Evolutionary conservation across 2,888 invertebrate species (phyloP), one percentile per base, ranked within the genome.

Genomic region (Acanthacorydalis orientalis): DNA sequence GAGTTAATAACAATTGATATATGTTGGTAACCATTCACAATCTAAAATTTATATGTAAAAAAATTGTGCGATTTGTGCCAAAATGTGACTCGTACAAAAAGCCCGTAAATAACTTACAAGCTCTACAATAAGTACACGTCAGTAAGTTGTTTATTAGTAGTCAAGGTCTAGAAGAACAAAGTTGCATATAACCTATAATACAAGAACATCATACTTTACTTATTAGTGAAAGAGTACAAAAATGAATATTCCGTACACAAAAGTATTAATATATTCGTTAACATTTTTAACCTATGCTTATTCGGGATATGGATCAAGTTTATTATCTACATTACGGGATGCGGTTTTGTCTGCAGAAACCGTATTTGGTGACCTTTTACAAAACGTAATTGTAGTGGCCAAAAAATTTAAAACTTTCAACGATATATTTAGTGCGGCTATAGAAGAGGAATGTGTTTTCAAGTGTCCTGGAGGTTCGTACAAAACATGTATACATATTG

Each of bases 351-450:
- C 83, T 1, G 85, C 85, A 8, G 85, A 87, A 67, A 76, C 77
- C n/a, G 75, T 85, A 38, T 84, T 88, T 60, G 81, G 83, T 10
- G 83, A 86, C 61, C 74, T 84, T 54, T 74, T 86, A 55, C 70
- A 75, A 53, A 85, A 86, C 67, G 73, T 79, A 14, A 76, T 84
- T 50, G 78, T 79, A 15, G 74, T 85, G 7, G 83, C 79, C 8
- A 78, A 76, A 57, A 84, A 79, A 59, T 80, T 89, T 56, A 77
- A 76, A 56, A 78, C 78, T 11, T 71, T 87, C 44, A 82, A 87
- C 57, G 86, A 88, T 56, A 77, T 88, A 6, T 81, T 89, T 56
- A 83, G 87, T 65, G 84, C 85, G 3, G 87, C 88, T 12, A 81
- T 87, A 1, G 87, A 88, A 57, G 89, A 90, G 62, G 75, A 83